Conservation (phyloP, 1,140 invertebrate species). For the Aleiodes sp. region DNA sequence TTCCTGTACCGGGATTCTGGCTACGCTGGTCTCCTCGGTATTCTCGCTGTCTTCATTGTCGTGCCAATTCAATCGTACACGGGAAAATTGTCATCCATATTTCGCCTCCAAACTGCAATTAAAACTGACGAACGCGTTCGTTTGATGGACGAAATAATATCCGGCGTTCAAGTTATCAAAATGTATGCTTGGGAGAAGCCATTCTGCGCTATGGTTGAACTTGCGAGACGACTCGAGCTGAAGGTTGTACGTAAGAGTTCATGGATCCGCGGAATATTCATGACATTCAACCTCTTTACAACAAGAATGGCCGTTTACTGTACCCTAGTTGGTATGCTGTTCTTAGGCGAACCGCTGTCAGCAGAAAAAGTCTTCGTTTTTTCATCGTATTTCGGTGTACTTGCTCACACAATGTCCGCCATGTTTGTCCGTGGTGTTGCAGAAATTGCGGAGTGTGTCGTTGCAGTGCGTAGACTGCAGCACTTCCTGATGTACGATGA, state of each 20-base stretch:
- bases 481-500: constrained; percentile 68
- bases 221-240: constrained; percentile 71
- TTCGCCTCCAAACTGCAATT: constrained; percentile 71
- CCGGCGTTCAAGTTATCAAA: constrained; percentile 79
- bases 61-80: constrained; percentile 80
- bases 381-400: constrained; percentile 71
- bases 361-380: constrained; percentile 74
- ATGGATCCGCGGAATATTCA: constrained; percentile 76
- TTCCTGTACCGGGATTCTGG: constrained; percentile 75
- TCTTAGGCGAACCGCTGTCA: constrained; percentile 67
- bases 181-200: constrained; percentile 84
- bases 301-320: constrained; percentile 74
- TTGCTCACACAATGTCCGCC: constrained; percentile 74
- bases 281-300: constrained; percentile 77
- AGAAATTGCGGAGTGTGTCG: constrained; percentile 70
- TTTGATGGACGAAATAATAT: constrained; percentile 83
- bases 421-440: constrained; percentile 78
- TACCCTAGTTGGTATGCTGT: constrained; percentile 71
- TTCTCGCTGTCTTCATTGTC: constrained; percentile 74
- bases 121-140: constrained; percentile 80
- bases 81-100: constrained; percentile 73
- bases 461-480: constrained; percentile 71
- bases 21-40: constrained; percentile 74
- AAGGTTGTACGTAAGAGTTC: constrained; percentile 73
- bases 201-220: constrained; percentile 71